Base-by-base conservation (phyloP, 2,797 vertebrate genomes). In the Bucorvus abyssinicus region DNA sequence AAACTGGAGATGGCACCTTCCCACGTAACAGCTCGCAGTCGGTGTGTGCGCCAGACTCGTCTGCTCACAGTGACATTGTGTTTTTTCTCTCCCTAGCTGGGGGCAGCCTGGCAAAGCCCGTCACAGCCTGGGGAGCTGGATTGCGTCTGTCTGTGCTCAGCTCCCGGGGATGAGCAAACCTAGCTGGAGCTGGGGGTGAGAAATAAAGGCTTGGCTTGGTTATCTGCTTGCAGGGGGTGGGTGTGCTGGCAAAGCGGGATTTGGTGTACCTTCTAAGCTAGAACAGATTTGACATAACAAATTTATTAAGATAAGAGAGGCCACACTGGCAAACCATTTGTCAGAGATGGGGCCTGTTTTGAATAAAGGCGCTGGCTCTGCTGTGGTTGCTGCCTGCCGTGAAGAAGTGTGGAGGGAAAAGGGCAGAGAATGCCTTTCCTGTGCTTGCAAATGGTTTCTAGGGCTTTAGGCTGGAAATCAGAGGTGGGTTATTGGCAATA, bases 1-100 rank as follows among this genome's bases (percentile, higher is more conserved):
- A 59, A 2, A 17, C 22, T 20, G 63, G 85, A 87, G 76, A 13
- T 29, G 29, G 71, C 84, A 83, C 71, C 67, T 87, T 86, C 82
- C 75, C 75, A 63, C 7, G 0, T 3, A 42, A 7, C 56, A 47
- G 34, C 56, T 83, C 2, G 0, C 74, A 38, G 75, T 14, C 0
- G 0, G 22, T 32, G 55, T 52, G 55, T 1, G 0, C 49, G 93
- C 45, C 76, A 90, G 69, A 50, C 87, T 70, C 0, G 0, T 59
- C 65, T 75, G 80, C 65, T 76, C 50, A 9, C 42, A 38, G 50
- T 89, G 65, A 65, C 17, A 2, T 21, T 3, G 38, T 22, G 34
- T 45, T 89, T 34, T 34, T 29, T 29, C 18, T 75, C 30, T 75
- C 30, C 30, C 27, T 32, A 16, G 38, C 84, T 83, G 38, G 27